These are phyloP conservation scores for Eurois occulta DNA, from an alignment of 2,888 invertebrate genomes.

Conservation along the genomic window DNA sequence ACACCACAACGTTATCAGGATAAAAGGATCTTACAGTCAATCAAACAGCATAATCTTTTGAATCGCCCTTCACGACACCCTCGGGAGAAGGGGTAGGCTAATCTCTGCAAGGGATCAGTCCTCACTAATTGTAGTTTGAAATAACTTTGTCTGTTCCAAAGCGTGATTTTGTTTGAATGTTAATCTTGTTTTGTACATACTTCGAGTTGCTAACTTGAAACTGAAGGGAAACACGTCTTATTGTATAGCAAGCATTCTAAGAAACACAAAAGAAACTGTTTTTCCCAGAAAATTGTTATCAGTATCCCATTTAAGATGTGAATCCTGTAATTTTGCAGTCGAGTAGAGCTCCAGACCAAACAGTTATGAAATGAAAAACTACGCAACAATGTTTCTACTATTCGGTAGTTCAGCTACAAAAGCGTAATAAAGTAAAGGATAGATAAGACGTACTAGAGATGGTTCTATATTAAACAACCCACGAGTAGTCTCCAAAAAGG, in stretches of 20 bases:
- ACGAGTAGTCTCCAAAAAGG: background rate
- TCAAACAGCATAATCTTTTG: constrained; percentile 53
- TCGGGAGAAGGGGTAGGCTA: constrained; percentile 24
- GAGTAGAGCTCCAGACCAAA: background rate
- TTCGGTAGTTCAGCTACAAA: too few species aligned
- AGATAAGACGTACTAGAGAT: background rate
- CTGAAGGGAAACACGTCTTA: constrained; percentile 29
- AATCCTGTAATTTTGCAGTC: background rate
- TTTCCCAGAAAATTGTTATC: too few species aligned
- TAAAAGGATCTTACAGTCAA: constrained; percentile 39
- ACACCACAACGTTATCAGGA: constrained; percentile 7
- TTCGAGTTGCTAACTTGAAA: constrained; percentile 4
- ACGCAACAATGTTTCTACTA: too few species aligned
- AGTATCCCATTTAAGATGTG: background rate
- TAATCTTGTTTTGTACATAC: constrained; percentile 21
- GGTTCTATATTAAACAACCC: constrained; percentile 5
- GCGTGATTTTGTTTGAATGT: constrained; percentile 9
- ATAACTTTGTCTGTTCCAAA: constrained; percentile 40
- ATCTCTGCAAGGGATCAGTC: constrained; percentile 29
- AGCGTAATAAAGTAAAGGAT: background rate
- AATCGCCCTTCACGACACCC: constrained; percentile 47
- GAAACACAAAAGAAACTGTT: background rate
- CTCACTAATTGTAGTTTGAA: constrained; percentile 52
- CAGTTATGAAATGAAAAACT: too few species aligned
- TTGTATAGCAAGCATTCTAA: background rate